Evolutionary conservation across 2,113 vertebrate species (phyloP), one percentile per base, ranked within the genome.

Genomic region (Leucosticte australis): DNA sequence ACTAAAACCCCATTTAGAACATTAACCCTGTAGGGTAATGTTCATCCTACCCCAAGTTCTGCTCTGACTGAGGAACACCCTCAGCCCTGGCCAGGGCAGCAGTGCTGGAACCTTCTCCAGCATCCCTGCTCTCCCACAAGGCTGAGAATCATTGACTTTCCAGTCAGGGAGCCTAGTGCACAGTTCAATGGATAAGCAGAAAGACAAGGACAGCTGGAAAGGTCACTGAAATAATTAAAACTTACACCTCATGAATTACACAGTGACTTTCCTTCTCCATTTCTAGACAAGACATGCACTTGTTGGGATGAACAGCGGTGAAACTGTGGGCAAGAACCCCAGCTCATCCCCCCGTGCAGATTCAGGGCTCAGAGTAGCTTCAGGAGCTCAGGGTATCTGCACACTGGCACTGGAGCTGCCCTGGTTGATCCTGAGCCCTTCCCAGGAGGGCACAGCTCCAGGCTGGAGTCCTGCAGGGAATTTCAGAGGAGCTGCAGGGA

Each of bases 151-250:
- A 41, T 23, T 88, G 15, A 63, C 42, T 89, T 92, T n/a, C 92
- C 33, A 53, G 77, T 89, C 92, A 96, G 76, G 79, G 15, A 90
- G 57, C 35, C 23, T 28, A 35, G 77, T 1, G 3, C 78, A 77
- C 73, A 89, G 49, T 16, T 77, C 68, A 28, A 2, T 1, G 7
- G 62, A 89, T 22, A 74, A 94, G 83, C 67, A 88, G 52, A 79
- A 83, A 86, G 71, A 59, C 83, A 86, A 90, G 59, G 82, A 86
- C 55, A 76, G 63, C 64, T 20, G 9, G 78, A 93, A 92, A 92
- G 76, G 83, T 81, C 94, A 31, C 37, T 67, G 64, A 55, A 93
- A 47, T 90, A 90, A 95, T 81, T 94, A 88, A 83, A 79, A 80
- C 28, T 27, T 86, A 16, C 15, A 70, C 55, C 60, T 86, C 64